Evolutionary conservation across 2,113 vertebrate genomes (phyloP).

Genomic region (Cranoglanis bouderius): DNA sequence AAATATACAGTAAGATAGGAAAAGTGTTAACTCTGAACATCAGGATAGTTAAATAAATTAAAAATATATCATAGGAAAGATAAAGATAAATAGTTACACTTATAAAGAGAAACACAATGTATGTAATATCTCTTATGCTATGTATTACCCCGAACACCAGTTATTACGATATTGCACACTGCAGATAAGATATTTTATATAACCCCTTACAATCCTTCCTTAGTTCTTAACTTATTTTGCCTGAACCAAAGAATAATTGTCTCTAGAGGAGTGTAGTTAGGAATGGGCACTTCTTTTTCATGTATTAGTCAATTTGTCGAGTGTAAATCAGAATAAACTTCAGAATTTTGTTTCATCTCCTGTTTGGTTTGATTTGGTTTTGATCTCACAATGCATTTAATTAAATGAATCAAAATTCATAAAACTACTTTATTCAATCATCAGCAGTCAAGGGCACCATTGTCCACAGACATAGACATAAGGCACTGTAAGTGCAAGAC

Average conservation of each 20-base stretch:
- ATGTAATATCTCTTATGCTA: neutral
- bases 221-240: neutral
- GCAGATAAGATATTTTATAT: neutral
- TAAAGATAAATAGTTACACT: neutral
- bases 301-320: neutral
- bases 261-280: neutral
- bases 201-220: neutral
- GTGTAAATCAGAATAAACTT: neutral
- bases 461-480: neutral
- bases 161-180: neutral
- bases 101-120: neutral
- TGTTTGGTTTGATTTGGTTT: neutral
- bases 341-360: neutral
- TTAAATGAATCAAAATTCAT: neutral
- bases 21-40: neutral
- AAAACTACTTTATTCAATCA: neutral
- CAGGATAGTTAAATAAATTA: neutral
- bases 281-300: neutral
- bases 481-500: neutral
- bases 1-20: neutral
- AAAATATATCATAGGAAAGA: neutral
- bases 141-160: neutral
- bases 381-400: neutral
- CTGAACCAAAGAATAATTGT: neutral
- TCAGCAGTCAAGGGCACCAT: neutral